A percentile compares a stretch with the other conserved stretches of the same genome.
phyloP scores from a whole-genome alignment of 2,113 vertebrate genomes.

The Ploceus nigricollis region DNA sequence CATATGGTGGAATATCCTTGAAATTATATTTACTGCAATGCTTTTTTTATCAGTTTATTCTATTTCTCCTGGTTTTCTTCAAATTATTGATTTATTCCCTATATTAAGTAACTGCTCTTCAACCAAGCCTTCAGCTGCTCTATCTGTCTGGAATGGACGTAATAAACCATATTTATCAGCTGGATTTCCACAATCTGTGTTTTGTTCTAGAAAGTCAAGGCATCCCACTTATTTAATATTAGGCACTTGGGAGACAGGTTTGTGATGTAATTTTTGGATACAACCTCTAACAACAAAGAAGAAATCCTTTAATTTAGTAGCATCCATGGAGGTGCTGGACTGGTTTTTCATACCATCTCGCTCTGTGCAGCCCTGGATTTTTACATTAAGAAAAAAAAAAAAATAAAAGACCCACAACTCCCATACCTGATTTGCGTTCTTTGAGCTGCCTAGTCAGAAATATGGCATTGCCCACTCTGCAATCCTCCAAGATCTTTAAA shows the following conservation, averaged over 20 bases:
- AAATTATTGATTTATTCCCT: background rate
- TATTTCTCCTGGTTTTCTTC: background rate
- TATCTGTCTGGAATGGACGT: background rate
- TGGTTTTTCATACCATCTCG: rapidly evolving
- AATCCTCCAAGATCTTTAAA: background rate
- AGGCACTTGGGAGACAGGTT: background rate
- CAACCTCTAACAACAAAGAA: background rate
- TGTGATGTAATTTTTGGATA: background rate
- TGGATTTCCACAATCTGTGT: background rate
- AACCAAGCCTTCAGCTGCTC: background rate
- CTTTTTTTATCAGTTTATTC: background rate
- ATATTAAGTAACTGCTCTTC: background rate
- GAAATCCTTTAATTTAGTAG: background rate
- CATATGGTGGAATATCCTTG: background rate
- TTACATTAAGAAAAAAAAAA: background rate
- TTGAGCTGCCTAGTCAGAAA: background rate
- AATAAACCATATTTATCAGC: background rate
- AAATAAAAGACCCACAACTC: background rate
- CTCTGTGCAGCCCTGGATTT: background rate
- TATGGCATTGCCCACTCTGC: background rate
- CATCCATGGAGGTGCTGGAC: background rate
- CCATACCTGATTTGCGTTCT: background rate
- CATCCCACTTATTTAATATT: background rate
- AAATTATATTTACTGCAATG: background rate
- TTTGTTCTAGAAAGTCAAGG: background rate